Conservation (phyloP, 2,113 vertebrate genomes). For the Corythoichthys intestinalis region DNA sequence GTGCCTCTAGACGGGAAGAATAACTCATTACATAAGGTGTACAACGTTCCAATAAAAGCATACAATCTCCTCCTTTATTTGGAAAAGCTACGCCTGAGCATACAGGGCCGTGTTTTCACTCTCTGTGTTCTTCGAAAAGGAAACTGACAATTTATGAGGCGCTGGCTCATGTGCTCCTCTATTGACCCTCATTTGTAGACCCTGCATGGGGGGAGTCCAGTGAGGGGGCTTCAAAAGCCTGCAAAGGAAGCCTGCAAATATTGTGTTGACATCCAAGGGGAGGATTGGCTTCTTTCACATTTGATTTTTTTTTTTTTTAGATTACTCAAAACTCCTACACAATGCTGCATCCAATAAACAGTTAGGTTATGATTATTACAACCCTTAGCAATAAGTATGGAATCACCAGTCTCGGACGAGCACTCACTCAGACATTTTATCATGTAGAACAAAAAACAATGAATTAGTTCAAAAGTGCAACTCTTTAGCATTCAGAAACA, state of each 20-base stretch:
- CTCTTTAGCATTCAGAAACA: too few relatives aligned
- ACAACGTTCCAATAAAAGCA: conserved; percentile 57
- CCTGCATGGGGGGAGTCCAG: conserved; percentile 32
- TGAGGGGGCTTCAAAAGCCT: conserved; percentile 8
- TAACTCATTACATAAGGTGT: conserved; percentile 56
- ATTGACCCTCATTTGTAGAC: conserved; percentile 52
- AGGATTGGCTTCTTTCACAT: conserved; percentile 5
- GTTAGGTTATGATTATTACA: too few relatives aligned
- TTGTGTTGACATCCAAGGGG: conserved; percentile 14
- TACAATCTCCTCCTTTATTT: conserved; percentile 52
- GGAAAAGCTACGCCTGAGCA: conserved; percentile 46
- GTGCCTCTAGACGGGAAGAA: conserved; percentile 46
- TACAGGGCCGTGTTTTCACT: conserved; percentile 41
- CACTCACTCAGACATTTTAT: too few relatives aligned
- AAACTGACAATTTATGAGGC: conserved; percentile 48
- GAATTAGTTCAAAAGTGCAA: too few relatives aligned
- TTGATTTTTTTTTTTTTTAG: neutral
- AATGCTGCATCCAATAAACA: neutral
- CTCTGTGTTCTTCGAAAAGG: conserved; percentile 29
- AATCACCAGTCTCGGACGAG: too few relatives aligned
- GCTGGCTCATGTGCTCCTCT: conserved; percentile 47
- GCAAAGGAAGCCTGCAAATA: conserved; percentile 11
- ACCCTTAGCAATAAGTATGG: too few relatives aligned
- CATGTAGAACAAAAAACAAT: too few relatives aligned
- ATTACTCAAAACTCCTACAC: neutral